These are phyloP conservation scores for Lypha dubia DNA, from an alignment of 2,888 invertebrate genomes.

Conservation along the genomic window DNA sequence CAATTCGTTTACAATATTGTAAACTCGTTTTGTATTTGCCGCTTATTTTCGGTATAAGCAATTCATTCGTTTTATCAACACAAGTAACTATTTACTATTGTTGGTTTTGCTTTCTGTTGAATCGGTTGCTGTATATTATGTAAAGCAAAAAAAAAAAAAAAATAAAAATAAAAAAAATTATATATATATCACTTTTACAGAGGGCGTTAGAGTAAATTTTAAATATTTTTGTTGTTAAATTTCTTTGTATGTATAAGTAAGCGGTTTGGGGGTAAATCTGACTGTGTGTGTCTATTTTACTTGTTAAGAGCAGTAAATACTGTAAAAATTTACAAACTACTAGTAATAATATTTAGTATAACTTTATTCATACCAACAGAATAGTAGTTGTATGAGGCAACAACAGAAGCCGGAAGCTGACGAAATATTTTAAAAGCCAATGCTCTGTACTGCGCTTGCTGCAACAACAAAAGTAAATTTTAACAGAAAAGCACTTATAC, in stretches of 20 bases:
- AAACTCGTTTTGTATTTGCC: constrained; percentile 63
- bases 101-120: constrained; percentile 30
- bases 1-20: constrained; percentile 20
- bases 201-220: constrained; percentile 59
- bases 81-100: constrained; percentile 22
- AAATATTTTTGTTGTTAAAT: constrained; percentile 16
- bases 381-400: constrained; percentile 37
- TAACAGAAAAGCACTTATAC: constrained; percentile 19
- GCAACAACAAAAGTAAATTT: constrained; percentile 61
- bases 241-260: not conserved
- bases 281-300: constrained; percentile 26
- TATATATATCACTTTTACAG: too few species aligned
- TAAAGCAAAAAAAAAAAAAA: too few species aligned
- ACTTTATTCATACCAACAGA: constrained; percentile 21
- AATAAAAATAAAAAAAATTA: too few species aligned
- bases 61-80: constrained; percentile 40
- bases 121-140: constrained; percentile 26
- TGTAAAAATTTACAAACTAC: constrained; percentile 33
- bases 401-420: constrained; percentile 78
- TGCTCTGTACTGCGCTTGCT: constrained; percentile 75
- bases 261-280: not conserved
- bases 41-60: constrained; percentile 46
- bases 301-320: constrained; percentile 33
- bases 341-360: constrained; percentile 41
- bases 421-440: constrained; percentile 79